Evolutionary conservation across 2,888 invertebrate species (phyloP).

Genomic region (Exocentrus adspersus): DNA sequence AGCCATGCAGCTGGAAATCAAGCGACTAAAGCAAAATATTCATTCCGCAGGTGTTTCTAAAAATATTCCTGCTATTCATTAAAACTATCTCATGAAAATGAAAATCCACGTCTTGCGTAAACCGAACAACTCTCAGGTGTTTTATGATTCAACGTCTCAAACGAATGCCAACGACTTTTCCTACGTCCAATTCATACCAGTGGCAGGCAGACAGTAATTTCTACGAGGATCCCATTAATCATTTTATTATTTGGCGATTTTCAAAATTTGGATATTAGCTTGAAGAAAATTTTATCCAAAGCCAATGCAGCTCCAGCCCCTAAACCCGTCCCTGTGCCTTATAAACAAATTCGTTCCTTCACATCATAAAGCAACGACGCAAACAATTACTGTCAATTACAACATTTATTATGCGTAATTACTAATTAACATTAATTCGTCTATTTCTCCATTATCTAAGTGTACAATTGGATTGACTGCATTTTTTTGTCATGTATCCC

Average conservation of each 20-base stretch:
- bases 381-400: slow-evolving; percentile 11
- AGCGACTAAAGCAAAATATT: no score
- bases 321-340: no score
- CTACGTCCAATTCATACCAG: no score
- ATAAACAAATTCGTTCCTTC: background rate
- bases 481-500: slow-evolving; percentile 14
- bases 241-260: no score
- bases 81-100: background rate
- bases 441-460: slow-evolving; percentile 5
- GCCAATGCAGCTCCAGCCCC: no score
- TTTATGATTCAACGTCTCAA: background rate
- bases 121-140: background rate
- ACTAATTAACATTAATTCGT: slow-evolving; percentile 24
- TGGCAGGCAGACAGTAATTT: no score
- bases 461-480: slow-evolving; percentile 2
- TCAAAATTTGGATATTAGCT: no score
- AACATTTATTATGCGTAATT: slow-evolving; percentile 15
- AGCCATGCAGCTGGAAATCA: no score
- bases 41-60: slow-evolving; percentile 7
- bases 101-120: background rate
- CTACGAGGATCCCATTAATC: no score
- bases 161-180: background rate
- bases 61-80: slow-evolving; percentile 1
- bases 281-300: no score
- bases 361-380: background rate